Evolutionary conservation across 2,797 vertebrate genomes (phyloP).

Genomic region (Galago senegalensis): DNA sequence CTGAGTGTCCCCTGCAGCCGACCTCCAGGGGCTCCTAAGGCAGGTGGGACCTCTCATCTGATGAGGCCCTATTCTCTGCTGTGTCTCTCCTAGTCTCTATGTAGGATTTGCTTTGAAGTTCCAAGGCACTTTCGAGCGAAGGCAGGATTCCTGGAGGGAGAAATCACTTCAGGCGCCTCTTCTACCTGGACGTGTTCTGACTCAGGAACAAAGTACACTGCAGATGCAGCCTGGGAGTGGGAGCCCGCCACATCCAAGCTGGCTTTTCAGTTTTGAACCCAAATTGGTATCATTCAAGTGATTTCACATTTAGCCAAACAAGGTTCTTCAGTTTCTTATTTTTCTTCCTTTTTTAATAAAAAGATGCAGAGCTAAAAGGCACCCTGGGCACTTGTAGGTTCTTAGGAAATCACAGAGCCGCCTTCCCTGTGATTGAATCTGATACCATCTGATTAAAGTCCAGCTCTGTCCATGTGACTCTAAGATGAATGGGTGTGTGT

Average conservation of each 20-base stretch:
- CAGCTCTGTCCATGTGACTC: background rate
- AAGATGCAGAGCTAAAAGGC: background rate
- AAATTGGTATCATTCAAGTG: slow-evolving; percentile 69
- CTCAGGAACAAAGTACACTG: slow-evolving; percentile 17
- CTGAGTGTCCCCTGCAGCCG: too few species aligned
- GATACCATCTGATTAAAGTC: background rate
- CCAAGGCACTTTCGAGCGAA: background rate
- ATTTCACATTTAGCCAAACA: slow-evolving; percentile 65
- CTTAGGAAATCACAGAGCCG: background rate
- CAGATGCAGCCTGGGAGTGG: background rate
- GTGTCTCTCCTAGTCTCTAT: background rate
- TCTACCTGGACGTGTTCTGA: background rate
- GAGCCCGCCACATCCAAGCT: background rate
- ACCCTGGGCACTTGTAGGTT: background rate
- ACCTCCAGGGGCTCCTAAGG: background rate
- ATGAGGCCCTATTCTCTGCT: background rate
- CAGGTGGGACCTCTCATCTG: background rate
- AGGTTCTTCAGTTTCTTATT: slow-evolving; percentile 44
- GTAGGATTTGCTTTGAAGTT: background rate
- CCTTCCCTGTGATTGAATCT: background rate
- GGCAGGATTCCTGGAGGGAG: background rate
- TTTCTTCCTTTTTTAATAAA: slow-evolving; percentile 49
- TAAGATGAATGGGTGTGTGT: background rate
- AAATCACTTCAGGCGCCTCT: background rate
- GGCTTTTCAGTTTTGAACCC: slow-evolving; percentile 65